Percentiles rank a stretch among this genome's conserved stretches.
These are phyloP conservation scores for Cheilosia variabilis DNA, from an alignment of 2,888 invertebrate species.

Conservation along the genomic window DNA sequence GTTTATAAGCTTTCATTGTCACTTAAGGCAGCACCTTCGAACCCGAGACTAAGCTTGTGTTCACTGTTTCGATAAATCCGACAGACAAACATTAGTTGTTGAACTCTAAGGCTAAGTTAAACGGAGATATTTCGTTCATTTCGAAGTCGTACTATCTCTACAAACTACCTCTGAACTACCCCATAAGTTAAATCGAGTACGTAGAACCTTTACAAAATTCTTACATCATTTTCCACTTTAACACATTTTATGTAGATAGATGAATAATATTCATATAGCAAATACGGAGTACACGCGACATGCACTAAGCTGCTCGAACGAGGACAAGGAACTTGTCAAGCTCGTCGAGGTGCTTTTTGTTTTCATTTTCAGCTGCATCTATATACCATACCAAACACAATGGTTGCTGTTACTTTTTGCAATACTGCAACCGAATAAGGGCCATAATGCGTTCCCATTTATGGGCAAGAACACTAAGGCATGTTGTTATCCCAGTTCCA, in stretches of 20 bases:
- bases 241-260: not conserved
- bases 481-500: constrained; percentile 20
- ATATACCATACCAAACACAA: not conserved
- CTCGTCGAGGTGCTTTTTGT: constrained; percentile 3
- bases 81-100: too few species aligned
- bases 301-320: constrained; percentile 5
- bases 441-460: constrained; percentile 9
- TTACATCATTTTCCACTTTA: not conserved
- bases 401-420: constrained; percentile 1
- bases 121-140: too few species aligned
- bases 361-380: constrained; percentile 4
- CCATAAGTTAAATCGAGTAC: too few species aligned
- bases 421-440: not conserved
- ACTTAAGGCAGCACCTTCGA: too few species aligned
- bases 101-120: too few species aligned
- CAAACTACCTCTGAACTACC: too few species aligned
- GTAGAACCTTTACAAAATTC: not conserved
- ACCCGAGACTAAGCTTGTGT: too few species aligned
- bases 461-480: constrained; percentile 2
- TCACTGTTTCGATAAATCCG: too few species aligned
- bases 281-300: not conserved
- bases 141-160: too few species aligned
- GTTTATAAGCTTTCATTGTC: too few species aligned
- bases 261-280: not conserved
- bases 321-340: constrained; percentile 6